Conservation (phyloP, 2,113 vertebrate species). For the Thalassoma bifasciatum region DNA sequence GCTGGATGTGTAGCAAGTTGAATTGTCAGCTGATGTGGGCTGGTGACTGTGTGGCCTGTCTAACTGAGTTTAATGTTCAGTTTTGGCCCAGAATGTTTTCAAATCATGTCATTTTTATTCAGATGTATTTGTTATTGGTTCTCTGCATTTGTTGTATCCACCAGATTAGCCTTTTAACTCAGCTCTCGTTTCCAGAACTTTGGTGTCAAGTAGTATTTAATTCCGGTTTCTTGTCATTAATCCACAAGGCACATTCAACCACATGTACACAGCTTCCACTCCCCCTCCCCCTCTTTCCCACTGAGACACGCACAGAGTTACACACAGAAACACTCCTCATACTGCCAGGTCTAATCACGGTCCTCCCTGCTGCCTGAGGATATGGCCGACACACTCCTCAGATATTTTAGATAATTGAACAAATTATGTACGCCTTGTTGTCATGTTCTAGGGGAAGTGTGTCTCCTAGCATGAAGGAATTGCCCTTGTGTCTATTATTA, state of each 20-base stretch:
- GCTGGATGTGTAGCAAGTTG: too few species aligned
- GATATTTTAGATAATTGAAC: conserved; percentile 79
- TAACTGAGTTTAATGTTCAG: too few species aligned
- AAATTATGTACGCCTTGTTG: conserved; percentile 71
- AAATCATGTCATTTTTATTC: neutral
- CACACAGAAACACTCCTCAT: conserved; percentile 25
- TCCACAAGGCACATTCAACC: conserved; percentile 9
- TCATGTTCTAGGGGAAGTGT: conserved; percentile 66
- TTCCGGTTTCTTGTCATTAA: conserved; percentile 12
- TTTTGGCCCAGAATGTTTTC: neutral
- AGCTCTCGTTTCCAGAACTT: neutral
- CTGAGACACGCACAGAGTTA: conserved; percentile 18
- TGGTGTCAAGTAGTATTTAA: neutral
- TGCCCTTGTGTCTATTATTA: conserved; percentile 63
- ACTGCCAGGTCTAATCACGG: conserved; percentile 62
- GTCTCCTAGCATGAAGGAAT: conserved; percentile 63
- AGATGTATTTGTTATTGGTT: neutral
- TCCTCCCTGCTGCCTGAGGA: conserved; percentile 57
- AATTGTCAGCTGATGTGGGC: too few species aligned
- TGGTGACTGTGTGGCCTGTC: too few species aligned
- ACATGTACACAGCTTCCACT: neutral
- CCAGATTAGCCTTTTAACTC: neutral
- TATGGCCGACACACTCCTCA: conserved; percentile 60
- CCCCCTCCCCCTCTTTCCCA: neutral
- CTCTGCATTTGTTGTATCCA: neutral